Evolutionary conservation across 2,797 vertebrate species (phyloP), one percentile per base, ranked within the genome.

Genomic region (Sciurus vulgaris): DNA sequence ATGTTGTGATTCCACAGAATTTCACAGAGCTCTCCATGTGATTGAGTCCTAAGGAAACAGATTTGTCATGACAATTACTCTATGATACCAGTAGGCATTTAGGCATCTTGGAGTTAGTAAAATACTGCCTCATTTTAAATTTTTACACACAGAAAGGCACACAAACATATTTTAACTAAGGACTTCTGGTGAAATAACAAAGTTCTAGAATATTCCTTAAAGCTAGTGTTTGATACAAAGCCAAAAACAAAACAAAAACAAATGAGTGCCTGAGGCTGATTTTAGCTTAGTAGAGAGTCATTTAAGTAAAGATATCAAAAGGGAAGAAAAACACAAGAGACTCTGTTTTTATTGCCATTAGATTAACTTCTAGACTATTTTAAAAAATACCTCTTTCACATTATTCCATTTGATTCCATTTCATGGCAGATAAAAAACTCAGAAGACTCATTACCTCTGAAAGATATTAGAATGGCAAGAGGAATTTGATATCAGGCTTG

Each of bases 361-460:
- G 15, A 91, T 28, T 65, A 88, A 35, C 74, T 73, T 65, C 17
- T 84, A 33, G 35, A 92, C 22, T 83, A 35, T 70, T 83, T 88
- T 38, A 0, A 35, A 82, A 82, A 70, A 13, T 41, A 51, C 1
- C 1, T 59, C 26, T 94, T 70, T 67, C 5, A 93, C 17, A 67
- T 90, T 86, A 44, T 65, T 72, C 24, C 28, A 54, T 84, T 86
- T 94, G 63, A 87, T 90, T 63, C n/a, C 28, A 82, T 89, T 70
- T 79, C 33, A 79, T 5, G 69, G 59, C 65, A 49, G 15, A 33
- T 41, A 83, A 73, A 84, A 79, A 3, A 51, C 2, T 3, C 41
- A 79, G 20, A 85, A 22, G 86, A 91, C 41, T 56, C 26, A 5
- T 79, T 73, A 78, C 4, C 41, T 26, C 22, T 56, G 47, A 95